A percentile compares a stretch with the other conserved stretches of the same genome.
phyloP scores from a whole-genome alignment of 1,140 invertebrate genomes.

The Aricia agestis region DNA sequence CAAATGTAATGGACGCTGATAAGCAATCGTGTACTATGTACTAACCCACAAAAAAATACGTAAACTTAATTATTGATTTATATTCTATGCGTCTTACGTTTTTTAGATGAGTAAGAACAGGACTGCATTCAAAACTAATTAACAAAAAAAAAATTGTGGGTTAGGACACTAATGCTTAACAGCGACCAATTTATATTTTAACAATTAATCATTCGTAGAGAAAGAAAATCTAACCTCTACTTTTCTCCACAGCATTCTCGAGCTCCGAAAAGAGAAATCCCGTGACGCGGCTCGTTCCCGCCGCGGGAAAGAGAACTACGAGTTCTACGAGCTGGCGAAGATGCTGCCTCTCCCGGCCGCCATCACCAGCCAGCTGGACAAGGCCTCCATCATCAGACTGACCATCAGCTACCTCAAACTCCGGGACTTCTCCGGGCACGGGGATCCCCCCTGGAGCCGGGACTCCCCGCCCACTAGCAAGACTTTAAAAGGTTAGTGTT shows the following conservation, averaged over 20 bases:
- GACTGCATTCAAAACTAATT: no score
- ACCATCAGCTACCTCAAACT: constrained; percentile 98
- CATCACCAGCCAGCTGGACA: constrained; percentile 98
- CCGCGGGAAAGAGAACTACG: constrained; percentile 98
- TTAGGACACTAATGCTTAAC: no score
- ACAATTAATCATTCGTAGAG: no score
- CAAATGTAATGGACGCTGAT: no score
- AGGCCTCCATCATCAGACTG: constrained; percentile 98
- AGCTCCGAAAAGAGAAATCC: constrained; percentile 97
- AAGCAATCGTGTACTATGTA: no score
- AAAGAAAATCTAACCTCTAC: neutral
- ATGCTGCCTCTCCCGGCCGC: constrained; percentile 96
- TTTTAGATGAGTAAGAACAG: no score
- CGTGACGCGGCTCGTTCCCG: constrained; percentile 95
- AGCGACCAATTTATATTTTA: no score
- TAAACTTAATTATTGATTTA: no score
- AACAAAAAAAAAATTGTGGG: no score
- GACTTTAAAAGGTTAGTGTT: constrained; percentile 87
- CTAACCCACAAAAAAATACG: no score
- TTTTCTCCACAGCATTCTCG: constrained; percentile 90
- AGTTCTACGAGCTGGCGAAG: constrained; percentile 98
- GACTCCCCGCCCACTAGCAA: constrained; percentile 86
- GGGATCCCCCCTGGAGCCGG: constrained; percentile 95
- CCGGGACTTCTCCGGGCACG: constrained; percentile 95
- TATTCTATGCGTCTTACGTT: no score